phyloP scores from a whole-genome alignment of 2,113 vertebrate genomes.

The Ceyx melanurus region DNA sequence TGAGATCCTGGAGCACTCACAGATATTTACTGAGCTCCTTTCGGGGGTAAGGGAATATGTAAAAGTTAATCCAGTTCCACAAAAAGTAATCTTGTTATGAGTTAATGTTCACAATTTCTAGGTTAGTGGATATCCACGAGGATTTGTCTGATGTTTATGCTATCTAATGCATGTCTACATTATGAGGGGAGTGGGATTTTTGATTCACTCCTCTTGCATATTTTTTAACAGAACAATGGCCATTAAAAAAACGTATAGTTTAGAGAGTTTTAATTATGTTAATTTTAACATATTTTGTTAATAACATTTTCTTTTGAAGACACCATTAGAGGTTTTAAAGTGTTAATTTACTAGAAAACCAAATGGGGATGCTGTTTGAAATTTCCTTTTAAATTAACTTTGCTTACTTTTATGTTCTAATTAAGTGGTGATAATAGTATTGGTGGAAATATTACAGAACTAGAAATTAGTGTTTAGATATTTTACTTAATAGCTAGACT shows the following conservation, averaged over 20 bases:
- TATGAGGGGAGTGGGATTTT: slow-evolving; percentile 33
- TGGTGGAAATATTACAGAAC: slow-evolving; percentile 67
- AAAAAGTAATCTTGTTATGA: slow-evolving; percentile 36
- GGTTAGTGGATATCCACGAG: slow-evolving; percentile 1
- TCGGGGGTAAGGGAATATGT: not conserved
- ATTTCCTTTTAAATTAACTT: slow-evolving; percentile 77
- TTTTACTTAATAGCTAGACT: slow-evolving; percentile 43
- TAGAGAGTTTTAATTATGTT: slow-evolving; percentile 67
- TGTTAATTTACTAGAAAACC: slow-evolving; percentile 71
- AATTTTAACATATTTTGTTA: slow-evolving; percentile 75
- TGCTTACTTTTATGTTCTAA: slow-evolving; percentile 72
- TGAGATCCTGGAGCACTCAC: not conserved
- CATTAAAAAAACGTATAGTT: slow-evolving; percentile 38
- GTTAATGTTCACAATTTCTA: slow-evolving; percentile 8
- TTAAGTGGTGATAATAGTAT: slow-evolving; percentile 61
- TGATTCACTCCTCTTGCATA: slow-evolving; percentile 32
- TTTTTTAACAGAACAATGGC: slow-evolving; percentile 54
- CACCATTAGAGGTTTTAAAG: slow-evolving; percentile 71
- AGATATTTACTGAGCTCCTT: not conserved
- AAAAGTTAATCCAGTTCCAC: slow-evolving; percentile 27
- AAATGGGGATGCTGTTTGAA: slow-evolving; percentile 65
- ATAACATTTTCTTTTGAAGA: slow-evolving; percentile 74
- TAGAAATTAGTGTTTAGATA: slow-evolving; percentile 49
- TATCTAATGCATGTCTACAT: not conserved
- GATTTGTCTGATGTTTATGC: slow-evolving; percentile 34